These are phyloP conservation scores for Varroa destructor DNA, from an alignment of 1,140 invertebrate species.

Conservation along the genomic window DNA sequence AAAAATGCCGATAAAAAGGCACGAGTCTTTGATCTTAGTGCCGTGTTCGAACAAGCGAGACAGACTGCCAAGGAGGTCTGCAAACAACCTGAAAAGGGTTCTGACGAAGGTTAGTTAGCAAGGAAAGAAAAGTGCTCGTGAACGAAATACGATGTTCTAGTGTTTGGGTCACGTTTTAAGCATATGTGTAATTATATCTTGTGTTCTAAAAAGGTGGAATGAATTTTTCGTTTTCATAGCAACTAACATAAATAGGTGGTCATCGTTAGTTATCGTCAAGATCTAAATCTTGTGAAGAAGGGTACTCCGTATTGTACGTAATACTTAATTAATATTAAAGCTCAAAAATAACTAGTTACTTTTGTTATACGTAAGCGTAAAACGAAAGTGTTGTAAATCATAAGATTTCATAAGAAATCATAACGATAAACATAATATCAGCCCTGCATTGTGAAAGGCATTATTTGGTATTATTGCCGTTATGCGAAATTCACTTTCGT, in stretches of 20 bases:
- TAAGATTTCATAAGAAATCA: too few relatives aligned
- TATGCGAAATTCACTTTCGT: too few relatives aligned
- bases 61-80: conserved; percentile 39
- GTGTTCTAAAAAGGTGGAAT: conserved; percentile 30
- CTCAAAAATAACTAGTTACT: too few relatives aligned
- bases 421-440: too few relatives aligned
- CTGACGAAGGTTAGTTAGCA: conserved; percentile 30
- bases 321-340: too few relatives aligned
- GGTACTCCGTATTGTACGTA: too few relatives aligned
- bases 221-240: background rate
- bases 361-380: too few relatives aligned
- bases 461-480: too few relatives aligned
- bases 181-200: conserved; percentile 8
- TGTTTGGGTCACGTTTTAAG: conserved; percentile 19
- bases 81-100: conserved; percentile 33
- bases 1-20: conserved; percentile 38
- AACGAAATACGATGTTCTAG: conserved; percentile 35
- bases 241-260: background rate
- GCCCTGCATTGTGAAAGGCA: too few relatives aligned
- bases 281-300: background rate
- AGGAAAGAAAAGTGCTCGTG: conserved; percentile 32
- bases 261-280: background rate
- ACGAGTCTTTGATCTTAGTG: conserved; percentile 42
- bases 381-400: too few relatives aligned
- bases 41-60: conserved; percentile 41